Conservation (phyloP, 2,888 invertebrate genomes). For the Apamea monoglypha region DNA sequence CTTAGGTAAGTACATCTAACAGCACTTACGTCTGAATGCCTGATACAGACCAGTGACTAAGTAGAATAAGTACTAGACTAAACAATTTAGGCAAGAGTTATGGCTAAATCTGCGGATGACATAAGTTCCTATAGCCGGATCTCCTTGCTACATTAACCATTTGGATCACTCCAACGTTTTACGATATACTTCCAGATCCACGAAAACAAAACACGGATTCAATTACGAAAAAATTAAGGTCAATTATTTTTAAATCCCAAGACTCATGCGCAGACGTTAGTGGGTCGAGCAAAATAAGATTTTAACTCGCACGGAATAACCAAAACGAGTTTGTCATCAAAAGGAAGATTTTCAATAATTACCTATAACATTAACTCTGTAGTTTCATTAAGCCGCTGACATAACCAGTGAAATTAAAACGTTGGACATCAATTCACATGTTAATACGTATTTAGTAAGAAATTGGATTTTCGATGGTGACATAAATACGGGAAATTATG, state of each 20-base stretch:
- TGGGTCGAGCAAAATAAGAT: constrained; percentile 56
- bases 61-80: not conserved
- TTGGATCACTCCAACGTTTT: constrained; percentile 25
- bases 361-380: constrained; percentile 64
- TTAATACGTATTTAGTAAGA: constrained; percentile 66
- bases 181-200: constrained; percentile 36
- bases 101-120: not conserved
- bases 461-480: constrained; percentile 54
- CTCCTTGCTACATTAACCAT: constrained; percentile 24
- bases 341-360: constrained; percentile 68
- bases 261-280: constrained; percentile 39
- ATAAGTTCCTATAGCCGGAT: constrained; percentile 5
- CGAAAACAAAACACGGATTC: constrained; percentile 53
- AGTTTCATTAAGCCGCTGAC: constrained; percentile 69
- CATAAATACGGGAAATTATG: constrained; percentile 61
- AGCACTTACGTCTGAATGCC: not conserved
- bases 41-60: not conserved
- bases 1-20: not conserved
- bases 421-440: constrained; percentile 64
- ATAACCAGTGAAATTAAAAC: constrained; percentile 68
- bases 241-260: constrained; percentile 58
- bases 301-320: constrained; percentile 49
- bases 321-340: constrained; percentile 68
- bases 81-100: not conserved
- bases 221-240: constrained; percentile 58